Evolutionary conservation across 92 coral and sea anemone species (phyloP), one percentile per base, ranked within the genome.

Genomic region (Blastomussa wellsi): DNA sequence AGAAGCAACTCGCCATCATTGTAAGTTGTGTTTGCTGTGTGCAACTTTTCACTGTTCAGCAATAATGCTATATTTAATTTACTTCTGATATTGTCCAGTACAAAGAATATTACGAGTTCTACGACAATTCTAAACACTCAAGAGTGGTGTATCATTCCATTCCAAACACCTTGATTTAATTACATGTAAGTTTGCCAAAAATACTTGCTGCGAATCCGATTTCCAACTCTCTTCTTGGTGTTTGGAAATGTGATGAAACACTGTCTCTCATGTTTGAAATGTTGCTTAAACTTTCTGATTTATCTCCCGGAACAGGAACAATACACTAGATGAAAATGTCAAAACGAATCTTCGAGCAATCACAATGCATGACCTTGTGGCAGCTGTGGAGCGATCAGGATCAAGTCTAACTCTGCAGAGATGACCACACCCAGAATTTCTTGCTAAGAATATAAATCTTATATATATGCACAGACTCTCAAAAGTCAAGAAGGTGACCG

Each of bases 271-370:
- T n/a, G n/a, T n/a, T n/a, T n/a, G n/a, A n/a, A n/a, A n/a, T n/a
- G n/a, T n/a, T n/a, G n/a, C n/a, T 15, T 32, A 37, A 20, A 5
- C 22, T 5, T 20, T 15, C 60, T 24, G 11, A 74, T 47, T 57
- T 42, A 70, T 16, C 42, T 65, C 81, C 51, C 47, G 68, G 78
- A 79, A 90, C 57, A 77, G 91, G 70, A 83, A 76, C 51, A 68
- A 74, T 69, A 57, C 42, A 48, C 31, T 38, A 4, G 91, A 82
- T 55, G 84, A 64, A 36, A 55, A 77, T 62, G 87, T 72, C 8
- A 83, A 80, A 59, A 55, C 79, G 41, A 57, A 74, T 15, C 88
- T 94, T 12, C 86, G 98, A 72, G 90, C 95, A 69, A 88, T 94
- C 42, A 79, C 52, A 47, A 85, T 92, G 95, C 77, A 76, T 9